A percentile compares a stretch with the other conserved stretches of the same genome.
Conservation (phyloP, 2,113 vertebrate genomes). For the Syngnathus scovelli region DNA sequence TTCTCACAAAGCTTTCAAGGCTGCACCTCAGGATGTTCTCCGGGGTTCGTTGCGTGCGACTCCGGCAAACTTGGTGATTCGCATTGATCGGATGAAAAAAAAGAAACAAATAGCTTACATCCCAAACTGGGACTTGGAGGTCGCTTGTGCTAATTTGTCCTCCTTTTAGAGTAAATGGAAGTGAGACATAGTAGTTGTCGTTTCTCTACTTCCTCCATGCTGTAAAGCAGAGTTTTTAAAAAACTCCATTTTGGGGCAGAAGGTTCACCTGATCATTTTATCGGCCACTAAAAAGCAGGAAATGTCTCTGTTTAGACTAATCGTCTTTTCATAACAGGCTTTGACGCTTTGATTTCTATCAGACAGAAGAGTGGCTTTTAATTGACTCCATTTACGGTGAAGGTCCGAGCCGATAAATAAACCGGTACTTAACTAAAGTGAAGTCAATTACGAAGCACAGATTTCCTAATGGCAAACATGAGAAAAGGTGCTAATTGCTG, state of each 20-base stretch:
- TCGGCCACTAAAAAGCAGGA: background rate
- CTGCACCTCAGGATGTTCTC: conserved; percentile 28
- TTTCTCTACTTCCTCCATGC: background rate
- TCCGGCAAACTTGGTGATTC: conserved; percentile 24
- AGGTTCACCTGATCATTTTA: background rate
- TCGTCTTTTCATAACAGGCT: background rate
- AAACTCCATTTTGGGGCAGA: background rate
- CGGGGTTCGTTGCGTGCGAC: conserved; percentile 18
- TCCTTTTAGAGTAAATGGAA: background rate
- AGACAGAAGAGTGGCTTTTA: background rate
- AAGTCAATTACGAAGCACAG: conserved; percentile 19
- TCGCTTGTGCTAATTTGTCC: conserved; percentile 30
- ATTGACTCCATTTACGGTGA: background rate
- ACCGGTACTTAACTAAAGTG: conserved; percentile 21
- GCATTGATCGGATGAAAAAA: conserved; percentile 40
- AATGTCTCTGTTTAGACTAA: background rate
- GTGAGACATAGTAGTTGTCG: background rate
- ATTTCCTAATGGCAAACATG: conserved; percentile 3
- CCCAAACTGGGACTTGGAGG: conserved; percentile 25
- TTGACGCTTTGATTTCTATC: background rate
- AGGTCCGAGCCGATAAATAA: conserved; percentile 17
- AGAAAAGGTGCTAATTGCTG: conserved; percentile 27
- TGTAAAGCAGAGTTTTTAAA: background rate
- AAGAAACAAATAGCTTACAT: conserved; percentile 29
- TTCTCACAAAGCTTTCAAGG: conserved; percentile 18